A percentile compares a stretch with the other conserved stretches of the same genome.
Evolutionary conservation across 2,113 vertebrate species (phyloP).

Genomic region (Rhineura floridana): DNA sequence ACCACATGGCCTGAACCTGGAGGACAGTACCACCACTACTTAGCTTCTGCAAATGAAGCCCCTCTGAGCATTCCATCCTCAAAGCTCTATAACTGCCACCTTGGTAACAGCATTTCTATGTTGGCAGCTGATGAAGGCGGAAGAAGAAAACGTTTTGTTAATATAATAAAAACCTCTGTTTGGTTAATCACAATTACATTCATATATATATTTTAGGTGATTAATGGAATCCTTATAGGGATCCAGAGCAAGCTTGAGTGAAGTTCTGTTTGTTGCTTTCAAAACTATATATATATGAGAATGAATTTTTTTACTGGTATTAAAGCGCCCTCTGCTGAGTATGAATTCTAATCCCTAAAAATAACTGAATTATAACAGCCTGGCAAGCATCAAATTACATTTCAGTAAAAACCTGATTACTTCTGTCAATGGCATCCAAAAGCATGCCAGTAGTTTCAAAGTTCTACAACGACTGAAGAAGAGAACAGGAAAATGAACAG

Average conservation of each 20-base stretch:
- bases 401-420: background rate
- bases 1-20: too few species aligned
- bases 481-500: background rate
- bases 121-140: too few species aligned
- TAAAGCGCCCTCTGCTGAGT: conserved; percentile 70
- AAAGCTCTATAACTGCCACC: too few species aligned
- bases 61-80: too few species aligned
- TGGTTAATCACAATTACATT: background rate
- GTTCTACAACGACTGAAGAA: conserved; percentile 12
- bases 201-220: background rate
- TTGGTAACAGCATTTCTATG: too few species aligned
- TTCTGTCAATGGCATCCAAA: conserved; percentile 28
- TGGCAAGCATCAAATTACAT: conserved; percentile 21
- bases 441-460: conserved; percentile 23
- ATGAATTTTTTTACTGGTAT: conserved; percentile 48
- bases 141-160: too few species aligned
- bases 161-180: too few species aligned
- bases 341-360: conserved; percentile 23
- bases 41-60: too few species aligned
- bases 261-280: too few species aligned
- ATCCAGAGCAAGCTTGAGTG: too few species aligned
- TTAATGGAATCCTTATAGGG: too few species aligned
- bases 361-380: conserved; percentile 21
- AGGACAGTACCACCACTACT: too few species aligned
- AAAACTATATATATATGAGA: background rate